Base-by-base conservation (phyloP, 2,888 invertebrate genomes). In the Chirona hameri region DNA sequence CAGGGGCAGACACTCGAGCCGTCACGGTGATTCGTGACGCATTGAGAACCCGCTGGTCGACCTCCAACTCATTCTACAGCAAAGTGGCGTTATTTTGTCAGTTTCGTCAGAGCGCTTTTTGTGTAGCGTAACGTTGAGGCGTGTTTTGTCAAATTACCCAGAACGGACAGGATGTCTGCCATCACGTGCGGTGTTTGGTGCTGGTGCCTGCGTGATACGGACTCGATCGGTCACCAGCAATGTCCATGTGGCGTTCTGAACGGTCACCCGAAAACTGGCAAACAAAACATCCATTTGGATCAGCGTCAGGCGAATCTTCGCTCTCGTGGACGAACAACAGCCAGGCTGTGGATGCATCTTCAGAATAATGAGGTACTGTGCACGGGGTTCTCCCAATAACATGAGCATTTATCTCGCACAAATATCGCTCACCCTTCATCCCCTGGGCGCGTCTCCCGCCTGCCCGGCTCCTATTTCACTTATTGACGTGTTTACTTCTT, bases 401-500 rank as follows among this genome's bases (percentile, higher is more conserved):
- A 76, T 9, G 46, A 7, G 12, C 24, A 9, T 46, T 39, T 24
- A 76, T 76, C 9, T 39, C 15, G 76, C 46, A 46, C 46, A 76
- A 76, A 39, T 76, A 76, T 24, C 24, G 12, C 2, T 24, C 46
- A 76, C 46, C 76, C 76, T 31, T 72, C 76, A 46, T 76, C 76
- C 39, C 2, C 21, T 24, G 18, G 24, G 31, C 24, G 31, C 24
- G 76, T 39, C 76, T 7, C 0, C 31, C 4, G 0, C 18, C 72
- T 31, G 0, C 76, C 9, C 27, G 39, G 76, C 46, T 76, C 46
- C 76, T 10, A 76, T 76, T 76, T 76, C 76, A 46, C 76, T 76
- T 76, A 46, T 39, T 46, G 76, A 24, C 76, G 76, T 76, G 76
- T 76, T 76, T 76, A 76, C 76, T 76, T 76, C 76, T 76, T 76